phyloP scores from a whole-genome alignment of 1,140 invertebrate species.

The Acromyrmex charruanus region DNA sequence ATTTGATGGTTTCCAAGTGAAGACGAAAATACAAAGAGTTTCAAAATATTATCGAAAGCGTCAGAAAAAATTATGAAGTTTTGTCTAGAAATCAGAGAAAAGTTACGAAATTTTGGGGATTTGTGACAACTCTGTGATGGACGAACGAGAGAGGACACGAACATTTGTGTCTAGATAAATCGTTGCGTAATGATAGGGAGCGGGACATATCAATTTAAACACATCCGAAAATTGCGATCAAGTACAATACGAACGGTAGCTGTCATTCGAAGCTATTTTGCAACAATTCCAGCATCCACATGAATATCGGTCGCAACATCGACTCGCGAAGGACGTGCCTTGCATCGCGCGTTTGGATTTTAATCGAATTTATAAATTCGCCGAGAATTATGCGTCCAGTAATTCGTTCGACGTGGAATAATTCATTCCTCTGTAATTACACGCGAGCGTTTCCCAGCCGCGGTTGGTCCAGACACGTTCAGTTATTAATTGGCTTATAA shows the following conservation, averaged over 20 bases:
- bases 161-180: not conserved
- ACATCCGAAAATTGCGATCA: not conserved
- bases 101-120: too few relatives aligned
- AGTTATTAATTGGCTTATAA: constrained; percentile 60
- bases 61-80: too few relatives aligned
- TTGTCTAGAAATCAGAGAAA: too few relatives aligned
- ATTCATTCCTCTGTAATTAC: constrained; percentile 50
- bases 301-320: not conserved
- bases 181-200: not conserved
- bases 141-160: too few relatives aligned
- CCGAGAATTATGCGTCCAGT: constrained; percentile 48
- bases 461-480: constrained; percentile 25
- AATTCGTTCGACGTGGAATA: constrained; percentile 56
- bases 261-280: not conserved
- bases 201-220: not conserved
- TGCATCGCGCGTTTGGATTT: constrained; percentile 21
- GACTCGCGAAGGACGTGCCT: not conserved
- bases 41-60: too few relatives aligned
- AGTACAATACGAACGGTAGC: not conserved
- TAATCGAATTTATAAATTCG: constrained; percentile 58
- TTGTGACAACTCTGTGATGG: too few relatives aligned
- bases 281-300: not conserved
- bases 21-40: too few relatives aligned
- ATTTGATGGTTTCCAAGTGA: too few relatives aligned
- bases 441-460: constrained; percentile 4